Evolutionary conservation across 35 echinoderm and acorn worm species (phyloP).

Genomic region (Diadema setosum): DNA sequence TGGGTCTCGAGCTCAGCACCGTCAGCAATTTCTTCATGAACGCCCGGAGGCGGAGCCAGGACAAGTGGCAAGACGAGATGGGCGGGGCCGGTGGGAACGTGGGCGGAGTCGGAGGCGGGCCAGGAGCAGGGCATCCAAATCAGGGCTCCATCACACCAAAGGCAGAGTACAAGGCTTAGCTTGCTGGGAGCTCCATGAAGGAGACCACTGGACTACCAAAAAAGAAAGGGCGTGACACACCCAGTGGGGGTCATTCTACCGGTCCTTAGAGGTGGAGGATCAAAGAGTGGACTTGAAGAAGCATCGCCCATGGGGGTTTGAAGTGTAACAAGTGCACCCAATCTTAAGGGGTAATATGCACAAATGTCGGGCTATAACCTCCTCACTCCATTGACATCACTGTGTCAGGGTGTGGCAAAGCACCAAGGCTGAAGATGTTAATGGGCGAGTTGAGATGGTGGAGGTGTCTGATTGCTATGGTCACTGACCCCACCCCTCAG

Average conservation of each 20-base stretch:
- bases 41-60: conserved; percentile 79
- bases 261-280: neutral
- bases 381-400: too few relatives aligned
- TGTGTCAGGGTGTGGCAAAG: too few relatives aligned
- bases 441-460: too few relatives aligned
- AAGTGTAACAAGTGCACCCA: neutral
- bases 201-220: neutral
- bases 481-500: too few relatives aligned
- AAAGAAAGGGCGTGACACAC: neutral
- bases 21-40: conserved; percentile 99
- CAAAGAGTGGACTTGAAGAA: neutral
- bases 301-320: neutral
- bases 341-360: neutral
- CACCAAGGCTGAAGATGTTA: too few relatives aligned
- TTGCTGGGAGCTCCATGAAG: neutral
- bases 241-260: neutral
- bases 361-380: too few relatives aligned
- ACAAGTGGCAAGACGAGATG: conserved; percentile 95
- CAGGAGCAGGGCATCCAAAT: conserved; percentile 2
- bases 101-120: neutral
- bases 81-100: neutral
- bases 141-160: conserved; percentile 68
- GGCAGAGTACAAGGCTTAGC: conserved; percentile 62
- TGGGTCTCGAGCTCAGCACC: conserved; percentile 93
- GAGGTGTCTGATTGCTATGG: too few relatives aligned